Base-by-base conservation (phyloP, 2,797 vertebrate genomes). In the Tenualosa ilisha region DNA sequence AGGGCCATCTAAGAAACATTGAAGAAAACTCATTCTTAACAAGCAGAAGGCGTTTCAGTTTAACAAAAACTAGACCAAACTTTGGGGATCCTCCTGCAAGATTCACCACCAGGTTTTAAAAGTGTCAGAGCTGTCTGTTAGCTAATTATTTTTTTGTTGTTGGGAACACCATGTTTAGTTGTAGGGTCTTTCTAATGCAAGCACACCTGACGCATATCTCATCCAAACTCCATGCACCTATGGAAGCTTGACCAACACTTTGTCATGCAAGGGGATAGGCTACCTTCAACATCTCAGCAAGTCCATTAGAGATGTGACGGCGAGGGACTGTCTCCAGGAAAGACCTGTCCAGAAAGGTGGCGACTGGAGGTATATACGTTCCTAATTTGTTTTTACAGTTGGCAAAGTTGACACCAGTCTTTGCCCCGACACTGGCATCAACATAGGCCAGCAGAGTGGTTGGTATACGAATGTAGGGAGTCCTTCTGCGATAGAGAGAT, bases 271-370 rank as follows among this genome's bases (percentile, higher is more conserved):
- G 0, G 46, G 3, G 46, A n/a, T 31, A 31, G 31, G 81, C 0
- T 93, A 96, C 95, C 95, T 96, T 96, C 72, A 97, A 82, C 87
- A 96, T 96, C 87, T 96, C 96, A 0, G 95, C 96, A 13, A 96
- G 91, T 59, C 96, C 95, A 0, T 96, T 96, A 72, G 96, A 96
- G 88, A 96, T 94, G 84, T 96, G 95, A 0, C 93, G 88, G 1
- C 88, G 91, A 1, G 95, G 95, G 11, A 96, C 90, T 17, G 94
- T 95, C 87, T 85, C 90, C 82, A 96, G 90, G 89, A 96, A 96
- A 3, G 94, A 94, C 6, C 94, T 91, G 3, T 97, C 96, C 81
- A 96, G 90, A 63, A 96, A 95, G 0, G 93, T 92, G 0, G 93
- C 93, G 6, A 91, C 88, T 0, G 94, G 93, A 0, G 94, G 94